Base-by-base conservation (phyloP, 23 tunicate species). In the Aplidium turbinatum region DNA sequence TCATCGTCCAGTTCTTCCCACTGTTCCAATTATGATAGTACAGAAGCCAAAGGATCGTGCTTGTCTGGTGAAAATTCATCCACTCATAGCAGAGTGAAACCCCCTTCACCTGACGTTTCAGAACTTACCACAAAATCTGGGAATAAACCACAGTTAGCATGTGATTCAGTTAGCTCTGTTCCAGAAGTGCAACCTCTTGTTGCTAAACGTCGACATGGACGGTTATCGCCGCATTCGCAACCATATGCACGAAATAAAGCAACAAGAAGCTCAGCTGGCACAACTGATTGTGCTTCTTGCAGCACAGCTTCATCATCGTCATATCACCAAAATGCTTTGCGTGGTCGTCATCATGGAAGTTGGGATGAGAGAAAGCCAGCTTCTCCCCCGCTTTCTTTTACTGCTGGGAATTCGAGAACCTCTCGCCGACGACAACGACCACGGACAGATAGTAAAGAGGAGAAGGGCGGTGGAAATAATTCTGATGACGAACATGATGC, bases 401-500 rank as follows among this genome's bases (percentile, higher is more conserved):
- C 22, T 31, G 31, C 75, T 9, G 57, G 58, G 2, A 23, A 16
- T 27, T 70, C 64, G 22, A 40, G 58, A 33, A 16, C 64, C 27
- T 62, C 75, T 27, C 36, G 67, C 3, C 47, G 89, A 3, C 65
- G 87, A 33, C 81, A 74, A 20, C 34, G 89, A 64, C 20, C 82
- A 18, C 56, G 73, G 4, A 58, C 62, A 35, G 84, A 88, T n/a
- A 68, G 53, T 23, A 68, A 80, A 25, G 87, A 88, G 7, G 85
- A 60, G 16, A 62, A 29, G 6, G 38, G 33, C 24, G 53, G 27
- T 31, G 80, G 64, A 50, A 53, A 89, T n/a, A 89, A 89, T 53
- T 89, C 96, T 45, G 96, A 89, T 72, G 96, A 89, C 55, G 96
- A 89, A 61, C 75, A 83, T 78, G 96, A 89, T 65, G 80, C 66